Conservation (phyloP, 2,797 vertebrate species). For the Lagodon rhomboides region DNA sequence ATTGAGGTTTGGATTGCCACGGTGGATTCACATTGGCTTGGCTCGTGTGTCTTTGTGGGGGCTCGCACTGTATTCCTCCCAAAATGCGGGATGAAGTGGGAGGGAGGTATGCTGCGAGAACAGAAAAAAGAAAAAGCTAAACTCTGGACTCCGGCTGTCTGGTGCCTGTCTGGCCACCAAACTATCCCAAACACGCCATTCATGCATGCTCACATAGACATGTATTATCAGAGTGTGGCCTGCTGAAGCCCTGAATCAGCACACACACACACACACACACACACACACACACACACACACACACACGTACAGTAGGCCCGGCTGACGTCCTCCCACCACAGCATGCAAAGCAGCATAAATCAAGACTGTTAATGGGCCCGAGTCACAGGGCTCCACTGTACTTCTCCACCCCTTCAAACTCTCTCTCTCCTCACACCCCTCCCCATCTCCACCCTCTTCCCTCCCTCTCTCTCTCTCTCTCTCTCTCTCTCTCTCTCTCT, state of each 20-base stretch:
- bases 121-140: constrained; percentile 20
- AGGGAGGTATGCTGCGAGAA: constrained; percentile 20
- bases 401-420: constrained; percentile 39
- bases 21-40: constrained; percentile 25
- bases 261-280: constrained; percentile 25
- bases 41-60: constrained; percentile 37
- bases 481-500: background rate
- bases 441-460: constrained; percentile 26
- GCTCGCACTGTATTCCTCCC: constrained; percentile 30
- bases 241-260: constrained; percentile 60
- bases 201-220: constrained; percentile 60
- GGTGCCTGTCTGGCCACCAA: constrained; percentile 74
- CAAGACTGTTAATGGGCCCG: constrained; percentile 63
- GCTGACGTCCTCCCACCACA: constrained; percentile 67
- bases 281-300: constrained; percentile 16
- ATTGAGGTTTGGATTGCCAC: constrained; percentile 49
- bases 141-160: constrained; percentile 66
- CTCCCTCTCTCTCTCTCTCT: constrained; percentile 3
- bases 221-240: constrained; percentile 55
- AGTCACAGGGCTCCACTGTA: constrained; percentile 65
- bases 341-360: constrained; percentile 71
- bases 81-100: constrained; percentile 38
- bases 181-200: constrained; percentile 62
- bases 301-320: constrained; percentile 10
- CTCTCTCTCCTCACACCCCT: background rate